phyloP scores from a whole-genome alignment of 2,888 invertebrate genomes.

The Folsomia manolachei region DNA sequence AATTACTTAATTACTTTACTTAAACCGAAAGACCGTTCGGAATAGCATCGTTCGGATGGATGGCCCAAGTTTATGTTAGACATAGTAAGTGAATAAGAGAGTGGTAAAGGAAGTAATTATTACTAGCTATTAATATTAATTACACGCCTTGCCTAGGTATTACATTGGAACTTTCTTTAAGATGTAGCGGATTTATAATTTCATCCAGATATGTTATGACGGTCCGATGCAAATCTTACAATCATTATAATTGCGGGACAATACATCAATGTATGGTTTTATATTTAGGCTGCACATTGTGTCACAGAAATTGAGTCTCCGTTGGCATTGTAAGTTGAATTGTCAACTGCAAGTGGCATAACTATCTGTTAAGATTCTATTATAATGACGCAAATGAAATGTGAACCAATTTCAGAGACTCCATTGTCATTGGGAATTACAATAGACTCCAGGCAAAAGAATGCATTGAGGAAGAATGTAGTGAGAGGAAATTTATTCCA shows the following conservation, averaged over 20 bases:
- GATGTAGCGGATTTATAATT: constrained; percentile 74
- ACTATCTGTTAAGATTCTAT: neutral
- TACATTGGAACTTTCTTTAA: constrained; percentile 18
- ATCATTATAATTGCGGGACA: too few relatives aligned
- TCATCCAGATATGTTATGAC: constrained; percentile 71
- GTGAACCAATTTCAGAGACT: constrained; percentile 23
- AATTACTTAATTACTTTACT: neutral
- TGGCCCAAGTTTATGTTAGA: constrained; percentile 33
- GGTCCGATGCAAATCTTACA: constrained; percentile 52
- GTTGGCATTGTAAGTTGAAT: constrained; percentile 25
- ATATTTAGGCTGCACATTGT: constrained; percentile 18
- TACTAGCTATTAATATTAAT: too few relatives aligned
- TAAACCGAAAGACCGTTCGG: neutral
- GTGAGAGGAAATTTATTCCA: constrained; percentile 14
- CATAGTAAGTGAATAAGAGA: constrained; percentile 19
- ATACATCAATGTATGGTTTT: neutral
- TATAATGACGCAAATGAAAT: too few relatives aligned
- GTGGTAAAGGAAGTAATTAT: too few relatives aligned
- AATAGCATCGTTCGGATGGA: constrained; percentile 24
- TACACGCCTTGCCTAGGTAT: constrained; percentile 18
- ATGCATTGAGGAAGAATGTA: constrained; percentile 28
- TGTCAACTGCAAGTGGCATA: neutral
- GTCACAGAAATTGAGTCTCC: constrained; percentile 29
- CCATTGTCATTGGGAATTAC: constrained; percentile 33
- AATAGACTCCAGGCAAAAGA: constrained; percentile 26